Evolutionary conservation across 2,113 vertebrate genomes (phyloP).

Genomic region (Ascaphus truei): DNA sequence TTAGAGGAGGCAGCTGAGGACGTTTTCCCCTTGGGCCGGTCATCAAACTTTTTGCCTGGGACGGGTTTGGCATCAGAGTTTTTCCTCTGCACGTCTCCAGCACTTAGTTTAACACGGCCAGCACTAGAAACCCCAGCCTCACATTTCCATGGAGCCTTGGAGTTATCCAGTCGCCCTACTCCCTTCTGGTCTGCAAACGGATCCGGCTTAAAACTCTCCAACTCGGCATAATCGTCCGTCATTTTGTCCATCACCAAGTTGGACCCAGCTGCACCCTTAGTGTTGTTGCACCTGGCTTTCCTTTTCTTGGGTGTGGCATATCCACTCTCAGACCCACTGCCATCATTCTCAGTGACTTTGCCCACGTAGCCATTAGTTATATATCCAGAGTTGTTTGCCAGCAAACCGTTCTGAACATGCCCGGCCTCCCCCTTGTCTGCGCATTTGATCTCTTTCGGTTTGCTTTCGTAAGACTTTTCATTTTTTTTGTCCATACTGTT

Average conservation of each 20-base stretch:
- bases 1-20: slow-evolving; percentile 71
- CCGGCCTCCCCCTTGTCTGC: slow-evolving; percentile 77
- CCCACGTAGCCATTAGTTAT: slow-evolving; percentile 89
- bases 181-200: slow-evolving; percentile 66
- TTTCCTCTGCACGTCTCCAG: slow-evolving; percentile 76
- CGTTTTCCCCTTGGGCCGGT: slow-evolving; percentile 87
- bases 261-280: slow-evolving; percentile 81
- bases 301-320: slow-evolving; percentile 92
- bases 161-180: slow-evolving; percentile 60
- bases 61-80: slow-evolving; percentile 83
- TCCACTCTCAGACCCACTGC: slow-evolving; percentile 90
- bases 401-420: slow-evolving; percentile 81
- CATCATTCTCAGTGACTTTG: slow-evolving; percentile 85
- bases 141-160: slow-evolving; percentile 71
- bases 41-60: slow-evolving; percentile 84
- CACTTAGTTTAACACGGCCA: slow-evolving; percentile 58
- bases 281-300: slow-evolving; percentile 80
- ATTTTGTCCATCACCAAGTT: slow-evolving; percentile 78
- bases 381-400: slow-evolving; percentile 69
- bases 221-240: slow-evolving; percentile 75
- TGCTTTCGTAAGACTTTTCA: slow-evolving; percentile 80
- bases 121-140: slow-evolving; percentile 65
- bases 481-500: slow-evolving; percentile 91
- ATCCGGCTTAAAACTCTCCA: slow-evolving; percentile 71
- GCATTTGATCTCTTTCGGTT: slow-evolving; percentile 70